These are phyloP conservation scores for Drosophila santomea DNA, from an alignment of 1,140 invertebrate genomes.

Conservation along the genomic window DNA sequence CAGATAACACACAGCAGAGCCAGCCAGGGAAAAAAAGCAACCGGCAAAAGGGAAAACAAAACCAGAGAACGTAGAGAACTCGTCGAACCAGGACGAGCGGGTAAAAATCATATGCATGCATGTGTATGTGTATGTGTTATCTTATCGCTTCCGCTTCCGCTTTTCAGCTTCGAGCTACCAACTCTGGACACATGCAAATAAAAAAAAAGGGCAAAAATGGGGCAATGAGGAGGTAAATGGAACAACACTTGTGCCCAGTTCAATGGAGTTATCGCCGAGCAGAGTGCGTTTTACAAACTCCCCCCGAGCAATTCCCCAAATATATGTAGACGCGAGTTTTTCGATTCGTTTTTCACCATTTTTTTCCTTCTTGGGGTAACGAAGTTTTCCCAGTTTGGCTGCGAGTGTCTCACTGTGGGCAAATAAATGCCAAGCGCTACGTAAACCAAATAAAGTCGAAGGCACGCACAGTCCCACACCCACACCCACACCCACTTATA, in stretches of 20 bases:
- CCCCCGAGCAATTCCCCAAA: constrained; percentile 68
- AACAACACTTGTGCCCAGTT: constrained; percentile 67
- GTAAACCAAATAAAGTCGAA: constrained; percentile 82
- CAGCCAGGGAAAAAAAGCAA: constrained; percentile 7
- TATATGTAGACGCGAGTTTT: constrained; percentile 45
- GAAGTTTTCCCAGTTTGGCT: constrained; percentile 57
- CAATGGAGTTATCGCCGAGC: constrained; percentile 76
- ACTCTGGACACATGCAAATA: constrained; percentile 57
- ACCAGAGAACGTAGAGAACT: constrained; percentile 14
- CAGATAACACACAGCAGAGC: constrained; percentile 70
- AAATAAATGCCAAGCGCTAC: constrained; percentile 82
- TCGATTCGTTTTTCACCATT: constrained; percentile 12
- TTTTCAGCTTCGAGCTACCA: constrained; percentile 41
- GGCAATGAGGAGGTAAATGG: not conserved
- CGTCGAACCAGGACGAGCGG: constrained; percentile 28
- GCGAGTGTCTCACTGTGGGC: constrained; percentile 76
- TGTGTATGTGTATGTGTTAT: constrained; percentile 40
- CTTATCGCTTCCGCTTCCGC: constrained; percentile 59
- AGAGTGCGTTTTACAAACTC: constrained; percentile 74
- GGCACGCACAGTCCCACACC: constrained; percentile 53
- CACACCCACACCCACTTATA: constrained; percentile 21
- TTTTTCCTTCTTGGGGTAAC: constrained; percentile 20
- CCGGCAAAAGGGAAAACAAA: constrained; percentile 37
- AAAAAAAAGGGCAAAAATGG: constrained; percentile 15
- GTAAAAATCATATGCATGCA: constrained; percentile 42